Conservation (phyloP, 2,113 vertebrate species). For the Pyrgilauda ruficollis region DNA sequence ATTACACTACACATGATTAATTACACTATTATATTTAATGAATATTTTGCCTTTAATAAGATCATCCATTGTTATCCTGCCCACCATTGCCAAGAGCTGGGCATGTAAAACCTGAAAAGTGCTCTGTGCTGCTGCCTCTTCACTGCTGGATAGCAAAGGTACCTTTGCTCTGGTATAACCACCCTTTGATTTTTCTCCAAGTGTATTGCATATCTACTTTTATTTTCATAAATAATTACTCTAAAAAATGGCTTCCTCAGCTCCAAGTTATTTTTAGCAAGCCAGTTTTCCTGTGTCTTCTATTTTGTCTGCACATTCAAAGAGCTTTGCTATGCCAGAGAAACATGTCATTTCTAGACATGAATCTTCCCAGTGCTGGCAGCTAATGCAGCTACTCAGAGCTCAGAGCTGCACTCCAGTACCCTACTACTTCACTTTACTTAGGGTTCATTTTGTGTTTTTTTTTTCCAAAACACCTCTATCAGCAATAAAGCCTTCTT, state of each 20-base stretch:
- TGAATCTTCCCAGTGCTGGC: background rate
- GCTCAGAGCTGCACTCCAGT: background rate
- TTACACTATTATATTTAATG: background rate
- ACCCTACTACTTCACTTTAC: background rate
- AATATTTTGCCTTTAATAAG: background rate
- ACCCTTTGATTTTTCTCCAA: background rate
- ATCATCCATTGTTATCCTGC: background rate
- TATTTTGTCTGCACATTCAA: background rate
- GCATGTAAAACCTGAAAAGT: background rate
- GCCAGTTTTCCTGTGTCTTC: background rate
- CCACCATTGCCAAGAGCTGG: background rate
- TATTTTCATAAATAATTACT: background rate
- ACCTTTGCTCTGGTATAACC: background rate
- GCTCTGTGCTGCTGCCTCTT: background rate
- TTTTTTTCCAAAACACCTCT: background rate
- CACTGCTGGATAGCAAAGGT: background rate
- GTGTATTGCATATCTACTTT: background rate
- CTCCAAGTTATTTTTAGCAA: background rate
- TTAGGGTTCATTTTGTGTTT: background rate
- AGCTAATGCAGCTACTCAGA: background rate
- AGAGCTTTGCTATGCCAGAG: background rate
- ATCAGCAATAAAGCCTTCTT: background rate
- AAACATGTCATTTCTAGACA: background rate
- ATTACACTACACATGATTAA: background rate
- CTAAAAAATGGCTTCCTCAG: background rate